A percentile compares a stretch with the other conserved stretches of the same genome.
Evolutionary conservation across 2,797 vertebrate species (phyloP).

Genomic region (Pelobates cultripes): DNA sequence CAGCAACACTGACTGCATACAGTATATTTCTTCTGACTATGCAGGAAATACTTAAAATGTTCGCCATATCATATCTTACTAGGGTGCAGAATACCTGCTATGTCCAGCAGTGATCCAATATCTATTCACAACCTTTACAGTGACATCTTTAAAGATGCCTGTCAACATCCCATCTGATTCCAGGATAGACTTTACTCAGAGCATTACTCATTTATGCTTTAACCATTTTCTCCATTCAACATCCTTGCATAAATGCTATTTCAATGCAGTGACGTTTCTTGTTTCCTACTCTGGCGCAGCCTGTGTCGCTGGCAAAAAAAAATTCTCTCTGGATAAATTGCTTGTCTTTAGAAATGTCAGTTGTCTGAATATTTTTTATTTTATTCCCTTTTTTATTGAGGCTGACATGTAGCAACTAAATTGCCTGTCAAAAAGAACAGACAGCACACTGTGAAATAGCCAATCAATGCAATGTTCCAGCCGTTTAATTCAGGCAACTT

Average conservation of each 20-base stretch:
- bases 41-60: background rate
- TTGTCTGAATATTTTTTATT: slow-evolving; percentile 42
- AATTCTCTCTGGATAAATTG: slow-evolving; percentile 49
- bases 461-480: slow-evolving; percentile 50
- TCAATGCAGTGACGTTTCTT: slow-evolving; percentile 12
- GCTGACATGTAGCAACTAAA: slow-evolving; percentile 53
- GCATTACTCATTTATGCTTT: slow-evolving; percentile 11
- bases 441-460: slow-evolving; percentile 54
- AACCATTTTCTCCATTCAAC: slow-evolving; percentile 25
- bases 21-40: background rate
- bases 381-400: slow-evolving; percentile 41
- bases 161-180: no score
- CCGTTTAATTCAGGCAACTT: slow-evolving; percentile 47
- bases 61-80: background rate
- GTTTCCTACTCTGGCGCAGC: slow-evolving; percentile 12
- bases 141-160: no score
- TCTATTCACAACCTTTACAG: background rate
- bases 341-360: slow-evolving; percentile 52
- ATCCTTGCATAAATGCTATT: slow-evolving; percentile 22
- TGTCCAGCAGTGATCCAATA: slow-evolving; percentile 9
- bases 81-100: background rate
- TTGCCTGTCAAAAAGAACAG: slow-evolving; percentile 53
- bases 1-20: no score
- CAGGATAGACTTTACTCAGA: no score
- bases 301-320: background rate